Evolutionary conservation across 2,888 invertebrate genomes (phyloP).

Genomic region (Thymelicus acteon): DNA sequence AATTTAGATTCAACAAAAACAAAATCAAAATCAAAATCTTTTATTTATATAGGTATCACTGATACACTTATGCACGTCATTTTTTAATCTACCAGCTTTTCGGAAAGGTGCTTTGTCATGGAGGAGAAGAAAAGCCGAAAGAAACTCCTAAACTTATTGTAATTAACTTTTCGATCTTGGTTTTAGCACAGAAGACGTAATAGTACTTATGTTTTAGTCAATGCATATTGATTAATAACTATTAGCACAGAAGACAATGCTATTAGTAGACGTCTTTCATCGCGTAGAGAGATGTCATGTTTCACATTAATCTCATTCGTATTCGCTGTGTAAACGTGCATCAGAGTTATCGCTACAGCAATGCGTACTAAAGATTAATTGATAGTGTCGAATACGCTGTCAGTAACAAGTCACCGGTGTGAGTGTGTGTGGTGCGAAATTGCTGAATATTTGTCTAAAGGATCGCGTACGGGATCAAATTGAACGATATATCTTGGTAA

Average conservation of each 20-base stretch:
- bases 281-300: neutral
- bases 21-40: too few relatives aligned
- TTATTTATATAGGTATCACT: too few relatives aligned
- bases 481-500: constrained; percentile 30
- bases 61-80: too few relatives aligned
- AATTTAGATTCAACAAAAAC: too few relatives aligned
- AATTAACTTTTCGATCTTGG: too few relatives aligned
- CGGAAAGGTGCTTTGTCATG: too few relatives aligned
- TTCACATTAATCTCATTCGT: neutral
- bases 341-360: constrained; percentile 10
- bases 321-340: neutral
- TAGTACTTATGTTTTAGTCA: too few relatives aligned
- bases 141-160: too few relatives aligned
- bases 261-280: neutral
- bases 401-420: constrained; percentile 11
- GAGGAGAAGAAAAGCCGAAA: too few relatives aligned
- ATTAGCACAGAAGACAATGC: neutral
- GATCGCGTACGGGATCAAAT: constrained; percentile 29
- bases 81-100: too few relatives aligned
- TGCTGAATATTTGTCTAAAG: constrained; percentile 28
- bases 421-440: constrained; percentile 13
- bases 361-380: constrained; percentile 21
- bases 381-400: constrained; percentile 22
- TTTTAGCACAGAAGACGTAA: too few relatives aligned
- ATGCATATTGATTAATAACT: too few relatives aligned